phyloP scores from a whole-genome alignment of 1,140 invertebrate species.

The Pseudomyrmex pallidus region DNA sequence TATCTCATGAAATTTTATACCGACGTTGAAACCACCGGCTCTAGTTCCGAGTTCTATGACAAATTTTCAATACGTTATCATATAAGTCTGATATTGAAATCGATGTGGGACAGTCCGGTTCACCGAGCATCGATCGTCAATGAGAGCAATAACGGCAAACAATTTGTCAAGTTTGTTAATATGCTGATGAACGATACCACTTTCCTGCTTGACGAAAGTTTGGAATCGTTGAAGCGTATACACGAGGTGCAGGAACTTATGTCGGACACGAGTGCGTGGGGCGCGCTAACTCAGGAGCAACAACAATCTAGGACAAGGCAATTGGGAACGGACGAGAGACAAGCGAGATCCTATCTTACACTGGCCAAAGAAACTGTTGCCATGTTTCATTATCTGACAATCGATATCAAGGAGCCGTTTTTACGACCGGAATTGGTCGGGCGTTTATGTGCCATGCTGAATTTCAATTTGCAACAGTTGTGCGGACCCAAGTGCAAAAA shows the following conservation, averaged over 20 bases:
- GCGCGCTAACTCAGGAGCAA: conserved; percentile 88
- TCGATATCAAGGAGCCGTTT: conserved; percentile 97
- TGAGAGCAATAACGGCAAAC: conserved; percentile 93
- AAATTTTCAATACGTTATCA: conserved; percentile 99
- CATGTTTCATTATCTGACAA: conserved; percentile 98
- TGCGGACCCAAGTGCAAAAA: conserved; percentile 99
- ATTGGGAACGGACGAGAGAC: conserved; percentile 95
- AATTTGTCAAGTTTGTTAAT: conserved; percentile 99
- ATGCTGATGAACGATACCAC: conserved; percentile 99
- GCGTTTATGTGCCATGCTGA: conserved; percentile 98
- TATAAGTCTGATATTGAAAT: conserved; percentile 98
- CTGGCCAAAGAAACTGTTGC: conserved; percentile 98
- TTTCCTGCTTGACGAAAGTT: conserved; percentile 97
- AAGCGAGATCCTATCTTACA: conserved; percentile 97
- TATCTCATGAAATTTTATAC: conserved; percentile 99
- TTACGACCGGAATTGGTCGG: conserved; percentile 96
- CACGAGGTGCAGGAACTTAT: conserved; percentile 97
- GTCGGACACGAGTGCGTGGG: conserved; percentile 89
- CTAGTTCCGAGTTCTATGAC: conserved; percentile 99
- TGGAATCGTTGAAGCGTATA: conserved; percentile 97
- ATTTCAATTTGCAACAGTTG: conserved; percentile 98
- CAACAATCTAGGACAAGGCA: conserved; percentile 92
- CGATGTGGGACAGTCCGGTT: conserved; percentile 91
- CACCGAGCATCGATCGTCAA: conserved; percentile 91
- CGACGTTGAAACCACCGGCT: conserved; percentile 98